Base-by-base conservation (phyloP, 2,888 invertebrate genomes). In the Plebejus melissa region DNA sequence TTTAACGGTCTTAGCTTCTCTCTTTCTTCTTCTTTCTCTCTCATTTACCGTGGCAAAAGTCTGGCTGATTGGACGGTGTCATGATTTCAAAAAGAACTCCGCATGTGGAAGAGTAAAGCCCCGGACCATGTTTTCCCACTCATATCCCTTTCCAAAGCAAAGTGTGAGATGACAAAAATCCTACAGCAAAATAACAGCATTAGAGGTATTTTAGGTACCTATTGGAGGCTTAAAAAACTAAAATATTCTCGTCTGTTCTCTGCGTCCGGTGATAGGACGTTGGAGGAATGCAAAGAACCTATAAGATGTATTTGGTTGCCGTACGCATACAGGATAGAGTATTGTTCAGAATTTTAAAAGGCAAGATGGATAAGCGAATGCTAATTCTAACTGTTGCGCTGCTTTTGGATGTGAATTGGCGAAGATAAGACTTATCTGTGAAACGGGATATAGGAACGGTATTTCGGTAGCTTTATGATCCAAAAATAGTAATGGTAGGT, bases 301-400 rank as follows among this genome's bases (percentile, higher is more conserved):
- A 13, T 36, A 6, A 65, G 13, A 71, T 71, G 13, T 54, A 75
- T 75, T 75, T 75, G 71, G 75, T 38, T 70, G 58, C 70, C 28
- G 57, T 46, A 60, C 58, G 57, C 75, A 75, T 70, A 32, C 75
- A 71, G 46, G 36, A 72, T 54, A 16, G 54, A 0, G 72, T 72
- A 72, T 72, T 72, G 72, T 72, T 32, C 72, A 28, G 72, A 50
- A 54, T 72, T 72, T 54, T 72, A 54, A 72, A 72, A 72, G 72
- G 72, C 28, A 72, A 72, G 32, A 72, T 54, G 72, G 32, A 50
- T 54, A 46, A 72, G 50, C 54, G 54, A 72, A 72, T 72, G 50
- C 72, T 54, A 32, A 72, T 46, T 70, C 54, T 72, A 72, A 72
- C 72, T 28, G 72, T 72, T 72, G 16, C 5, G 28, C 46, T 72